These are phyloP conservation scores for Eumaeus atala DNA, from an alignment of 1,140 invertebrate species.

Conservation along the genomic window DNA sequence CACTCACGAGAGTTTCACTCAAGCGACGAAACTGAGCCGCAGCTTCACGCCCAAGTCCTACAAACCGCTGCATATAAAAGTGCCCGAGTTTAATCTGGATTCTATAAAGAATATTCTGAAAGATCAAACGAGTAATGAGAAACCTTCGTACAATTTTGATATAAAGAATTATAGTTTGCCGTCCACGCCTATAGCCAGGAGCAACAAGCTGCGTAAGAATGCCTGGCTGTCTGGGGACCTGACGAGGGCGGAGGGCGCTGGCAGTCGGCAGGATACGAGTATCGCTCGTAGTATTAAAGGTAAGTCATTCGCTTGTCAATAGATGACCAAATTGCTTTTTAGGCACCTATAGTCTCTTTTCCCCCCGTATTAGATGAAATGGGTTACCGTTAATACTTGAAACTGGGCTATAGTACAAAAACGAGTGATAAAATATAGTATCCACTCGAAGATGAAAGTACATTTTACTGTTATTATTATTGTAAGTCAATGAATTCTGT, in stretches of 20 bases:
- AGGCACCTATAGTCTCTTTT: no score
- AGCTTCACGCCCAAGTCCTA: conserved; percentile 69
- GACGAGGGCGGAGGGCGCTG: neutral
- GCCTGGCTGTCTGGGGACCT: conserved; percentile 69
- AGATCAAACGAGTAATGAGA: conserved; percentile 36
- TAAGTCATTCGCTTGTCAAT: no score
- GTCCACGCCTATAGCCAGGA: conserved; percentile 65
- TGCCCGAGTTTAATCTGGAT: conserved; percentile 62
- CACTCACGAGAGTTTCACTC: conserved; percentile 28
- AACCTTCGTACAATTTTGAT: conserved; percentile 63
- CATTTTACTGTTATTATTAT: no score
- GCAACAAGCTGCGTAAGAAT: conserved; percentile 67
- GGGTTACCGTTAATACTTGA: no score
- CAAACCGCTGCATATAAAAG: conserved; percentile 65
- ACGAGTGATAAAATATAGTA: no score
- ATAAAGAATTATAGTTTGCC: conserved; percentile 68
- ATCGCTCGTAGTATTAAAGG: no score
- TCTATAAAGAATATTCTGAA: conserved; percentile 50
- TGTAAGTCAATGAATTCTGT: no score
- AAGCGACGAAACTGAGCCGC: conserved; percentile 48
- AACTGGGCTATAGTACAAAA: no score
- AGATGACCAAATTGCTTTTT: no score
- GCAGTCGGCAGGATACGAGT: no score
- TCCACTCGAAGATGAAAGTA: no score
- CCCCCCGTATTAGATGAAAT: no score